These are phyloP conservation scores for Polyommatus iphigenia DNA, from an alignment of 2,888 invertebrate genomes.

Conservation along the genomic window DNA sequence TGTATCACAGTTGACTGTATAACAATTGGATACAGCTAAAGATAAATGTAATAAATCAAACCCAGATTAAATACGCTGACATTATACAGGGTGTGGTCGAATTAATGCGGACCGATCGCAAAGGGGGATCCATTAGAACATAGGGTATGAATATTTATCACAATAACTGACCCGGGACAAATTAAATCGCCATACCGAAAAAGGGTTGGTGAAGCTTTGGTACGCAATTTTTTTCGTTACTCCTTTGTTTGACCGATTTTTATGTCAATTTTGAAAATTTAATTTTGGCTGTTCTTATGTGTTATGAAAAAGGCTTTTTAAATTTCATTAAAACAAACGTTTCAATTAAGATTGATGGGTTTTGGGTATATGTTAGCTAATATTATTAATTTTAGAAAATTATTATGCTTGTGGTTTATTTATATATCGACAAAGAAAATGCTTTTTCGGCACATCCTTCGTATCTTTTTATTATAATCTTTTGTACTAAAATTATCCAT, in stretches of 20 bases:
- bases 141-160: conserved; percentile 29
- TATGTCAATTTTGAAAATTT: conserved; percentile 7
- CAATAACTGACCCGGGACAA: conserved; percentile 16
- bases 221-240: neutral
- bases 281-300: neutral
- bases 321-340: neutral
- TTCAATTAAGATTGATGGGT: conserved; percentile 3
- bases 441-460: too few relatives aligned
- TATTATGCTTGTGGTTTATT: too few relatives aligned
- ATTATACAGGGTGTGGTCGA: neutral
- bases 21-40: neutral
- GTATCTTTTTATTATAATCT: too few relatives aligned
- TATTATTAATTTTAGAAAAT: neutral
- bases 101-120: conserved; percentile 14
- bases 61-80: conserved; percentile 4
- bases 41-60: conserved; percentile 13
- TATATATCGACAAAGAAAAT: too few relatives aligned
- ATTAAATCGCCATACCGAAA: conserved; percentile 13
- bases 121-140: conserved; percentile 18
- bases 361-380: neutral
- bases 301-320: neutral
- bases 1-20: neutral
- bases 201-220: neutral
- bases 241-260: neutral
- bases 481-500: too few relatives aligned